Base-by-base conservation (phyloP, 2,888 invertebrate genomes). In the Oscheius sp. region DNA sequence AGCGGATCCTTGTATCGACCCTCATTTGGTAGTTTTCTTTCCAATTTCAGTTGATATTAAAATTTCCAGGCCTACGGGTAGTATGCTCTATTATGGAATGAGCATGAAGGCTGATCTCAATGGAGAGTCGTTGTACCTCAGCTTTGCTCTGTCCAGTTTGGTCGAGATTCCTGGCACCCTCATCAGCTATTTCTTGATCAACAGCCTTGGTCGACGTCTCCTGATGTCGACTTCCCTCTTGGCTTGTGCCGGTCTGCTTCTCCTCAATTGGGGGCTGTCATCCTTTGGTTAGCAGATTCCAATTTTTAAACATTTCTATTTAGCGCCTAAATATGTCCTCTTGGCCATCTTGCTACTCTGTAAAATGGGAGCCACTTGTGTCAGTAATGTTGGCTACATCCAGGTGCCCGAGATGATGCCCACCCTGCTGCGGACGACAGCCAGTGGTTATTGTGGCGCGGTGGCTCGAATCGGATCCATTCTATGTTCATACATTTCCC, bases 341-440 rank as follows among this genome's bases (percentile, higher is more conserved):
- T 43, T 61, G 23, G 13, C 18, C 41, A 13, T 61, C 23, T n/a
- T 61, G 6, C 18, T 61, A 5, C n/a, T 43, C 18, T 18, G 61
- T 41, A 61, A 61, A 13, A 25, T 61, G 12, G 61, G 41, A 12
- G 18, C 43, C 13, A 61, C 41, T 2, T 41, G 41, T n/a, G 61
- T 25, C 18, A 25, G n/a, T 12, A 41, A 21, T 3, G 61, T 18
- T 13, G 43, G n/a, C 61, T 61, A 43, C 18, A 61, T 41, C 18
- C 61, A 61, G 6, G 7, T 61, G 1, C 61, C 61, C 7, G 61
- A 61, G 43, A 21, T 61, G 61, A 61, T 61, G 61, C 61, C 61
- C n/a, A 61, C 61, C 41, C 61, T 61, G 41, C 61, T 61, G 5
- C 16, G 61, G 13, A 61, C n/a, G n/a, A 61, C 61, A 18, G 61